These are phyloP conservation scores for Pardosa pseudoannulata DNA, from an alignment of 2,888 invertebrate genomes.

Conservation along the genomic window DNA sequence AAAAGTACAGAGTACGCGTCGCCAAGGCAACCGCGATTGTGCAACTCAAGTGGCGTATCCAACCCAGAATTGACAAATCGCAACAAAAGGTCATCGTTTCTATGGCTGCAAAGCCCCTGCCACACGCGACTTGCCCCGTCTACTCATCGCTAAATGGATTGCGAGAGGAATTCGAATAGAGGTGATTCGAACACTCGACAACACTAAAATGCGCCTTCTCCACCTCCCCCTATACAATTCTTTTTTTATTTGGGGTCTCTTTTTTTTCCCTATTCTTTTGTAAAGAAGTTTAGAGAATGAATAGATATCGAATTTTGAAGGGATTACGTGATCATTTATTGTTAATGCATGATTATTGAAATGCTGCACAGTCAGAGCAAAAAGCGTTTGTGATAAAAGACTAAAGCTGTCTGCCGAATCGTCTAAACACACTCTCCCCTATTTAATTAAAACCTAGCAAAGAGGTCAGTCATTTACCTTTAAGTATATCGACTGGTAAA, in stretches of 20 bases:
- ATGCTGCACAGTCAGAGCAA: too few species aligned
- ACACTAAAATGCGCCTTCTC: neutral
- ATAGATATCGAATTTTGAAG: neutral
- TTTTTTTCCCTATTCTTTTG: neutral
- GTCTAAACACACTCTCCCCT: too few species aligned
- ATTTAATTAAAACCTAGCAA: too few species aligned
- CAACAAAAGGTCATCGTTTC: slow-evolving; percentile 51
- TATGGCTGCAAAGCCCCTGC: slow-evolving; percentile 21
- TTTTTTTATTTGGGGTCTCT: neutral
- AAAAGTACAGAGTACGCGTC: neutral
- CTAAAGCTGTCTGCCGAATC: too few species aligned
- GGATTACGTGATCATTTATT: neutral
- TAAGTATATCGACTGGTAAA: too few species aligned
- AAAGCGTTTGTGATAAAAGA: too few species aligned
- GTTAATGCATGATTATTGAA: too few species aligned
- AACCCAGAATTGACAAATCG: slow-evolving; percentile 28
- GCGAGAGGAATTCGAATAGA: slow-evolving; percentile 16
- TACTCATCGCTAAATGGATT: slow-evolving; percentile 28
- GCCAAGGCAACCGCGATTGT: slow-evolving; percentile 40
- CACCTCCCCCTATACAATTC: neutral
- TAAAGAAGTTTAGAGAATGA: neutral
- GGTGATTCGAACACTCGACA: neutral
- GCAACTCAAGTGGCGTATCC: slow-evolving; percentile 36
- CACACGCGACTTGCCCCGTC: neutral
- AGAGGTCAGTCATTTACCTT: too few species aligned